Base-by-base conservation (phyloP, 2,113 vertebrate genomes). In the Malurus cyaneus region DNA sequence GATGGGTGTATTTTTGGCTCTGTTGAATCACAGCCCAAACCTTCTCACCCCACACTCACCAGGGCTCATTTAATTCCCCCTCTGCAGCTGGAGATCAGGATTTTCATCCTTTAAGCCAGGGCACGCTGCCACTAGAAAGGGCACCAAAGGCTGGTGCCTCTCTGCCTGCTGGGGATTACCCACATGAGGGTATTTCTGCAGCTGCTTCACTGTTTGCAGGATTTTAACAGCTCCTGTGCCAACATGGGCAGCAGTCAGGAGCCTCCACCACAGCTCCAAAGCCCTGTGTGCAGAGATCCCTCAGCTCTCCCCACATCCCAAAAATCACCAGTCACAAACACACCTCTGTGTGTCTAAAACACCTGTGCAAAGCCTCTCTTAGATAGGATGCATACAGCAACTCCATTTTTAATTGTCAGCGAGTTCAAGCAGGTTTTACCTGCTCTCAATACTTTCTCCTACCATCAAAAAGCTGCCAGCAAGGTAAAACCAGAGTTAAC, bases 71-170 rank as follows among this genome's bases (percentile, higher is more conserved):
- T 72, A 89, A 89, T 80, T 81, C 59, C 39, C 54, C 8, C 32
- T 69, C n/a, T 85, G 78, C 42, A 82, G 78, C 11, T 29, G 80
- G 46, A 89, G 89, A 87, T 79, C 61, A 82, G 26, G n/a, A 85
- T 9, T 69, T 59, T 66, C 80, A 92, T 83, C 76, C 94, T 47
- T 88, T 83, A 86, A 92, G 74, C 85, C 91, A 80, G 41, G 46
- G 87, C 90, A 91, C 0, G 0, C 9, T 59, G 80, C 46, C 70
- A 69, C 66, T 70, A 65, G 46, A 76, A 87, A 89, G 84, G 73
- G 36, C 74, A 92, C 50, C 78, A 57, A 69, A 53, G 72, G 57
- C 13, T 79, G 60, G 72, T 82, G 84, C 86, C 91, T 92, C 77
- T 29, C 65, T 71, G 83, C 74, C 79, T 53, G 60, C 23, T 16